Conservation (phyloP, 2,888 invertebrate genomes). For the Dynastes grantii region DNA sequence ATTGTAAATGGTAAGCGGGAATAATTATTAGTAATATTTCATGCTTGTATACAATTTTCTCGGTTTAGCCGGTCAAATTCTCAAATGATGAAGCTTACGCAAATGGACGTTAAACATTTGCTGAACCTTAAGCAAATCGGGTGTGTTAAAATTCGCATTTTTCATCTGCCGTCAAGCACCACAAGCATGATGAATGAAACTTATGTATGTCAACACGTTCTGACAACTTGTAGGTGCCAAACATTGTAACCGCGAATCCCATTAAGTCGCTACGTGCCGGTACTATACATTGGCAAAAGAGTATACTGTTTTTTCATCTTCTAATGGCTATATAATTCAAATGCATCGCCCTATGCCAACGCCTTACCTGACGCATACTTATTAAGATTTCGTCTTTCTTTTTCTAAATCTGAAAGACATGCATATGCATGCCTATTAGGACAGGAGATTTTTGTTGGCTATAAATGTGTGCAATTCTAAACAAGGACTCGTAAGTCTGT, state of each 20-base stretch:
- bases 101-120: slow-evolving; percentile 7
- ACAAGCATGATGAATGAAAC: not conserved
- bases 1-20: too few relatives aligned
- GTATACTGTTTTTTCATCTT: slow-evolving; percentile 23
- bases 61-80: too few relatives aligned
- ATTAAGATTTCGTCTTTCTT: slow-evolving; percentile 5
- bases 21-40: too few relatives aligned
- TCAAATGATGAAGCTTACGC: too few relatives aligned
- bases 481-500: not conserved
- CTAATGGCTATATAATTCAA: slow-evolving; percentile 32
- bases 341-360: slow-evolving; percentile 22
- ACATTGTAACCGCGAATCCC: slow-evolving; percentile 15
- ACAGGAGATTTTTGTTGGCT: not conserved
- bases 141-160: slow-evolving; percentile 10
- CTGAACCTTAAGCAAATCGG: not conserved
- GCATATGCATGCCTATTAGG: not conserved
- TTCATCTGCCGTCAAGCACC: slow-evolving; percentile 7
- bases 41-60: too few relatives aligned
- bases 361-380: slow-evolving; percentile 9
- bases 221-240: slow-evolving; percentile 37
- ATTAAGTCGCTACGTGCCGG: slow-evolving; percentile 26
- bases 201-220: slow-evolving; percentile 28
- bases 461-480: not conserved
- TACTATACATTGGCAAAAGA: slow-evolving; percentile 8
- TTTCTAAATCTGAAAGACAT: not conserved